Base-by-base conservation (phyloP, 1,140 invertebrate species). In the Drosophila funebris region DNA sequence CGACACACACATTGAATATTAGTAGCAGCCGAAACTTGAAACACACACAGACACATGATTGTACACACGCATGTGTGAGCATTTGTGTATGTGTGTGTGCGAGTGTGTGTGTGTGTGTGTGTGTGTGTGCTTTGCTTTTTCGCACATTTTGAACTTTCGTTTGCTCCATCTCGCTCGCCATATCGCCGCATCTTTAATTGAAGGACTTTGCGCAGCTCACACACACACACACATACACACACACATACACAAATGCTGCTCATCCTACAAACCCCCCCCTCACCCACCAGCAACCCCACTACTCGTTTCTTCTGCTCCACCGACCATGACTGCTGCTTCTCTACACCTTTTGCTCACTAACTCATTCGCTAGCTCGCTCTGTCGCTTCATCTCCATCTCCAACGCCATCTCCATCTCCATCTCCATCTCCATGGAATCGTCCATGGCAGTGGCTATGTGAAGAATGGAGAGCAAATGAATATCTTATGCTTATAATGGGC, bases 391-490 rank as follows among this genome's bases (percentile, higher is more conserved):
- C 18, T 27, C 20, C 44, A 29, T 14, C 44, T 27, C n/a, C 22
- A 16, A 2, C 37, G 1, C 13, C 37, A 27, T 7, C 9, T 2
- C 43, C 43, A 22, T 14, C 44, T 7, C 22, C 22, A n/a, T n/a
- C 20, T 22, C 3, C 29, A 13, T 58, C 70, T 66, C 27, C 68
- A 29, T 62, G 20, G 31, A 31, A 36, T 41, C 22, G 60, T 62
- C 81, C 82, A 87, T 78, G 78, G 60, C 79, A 78, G 71, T 83
- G 79, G 79, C 79, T 82, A 82, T 82, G 79, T 83, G 79, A 82
- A 83, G 79, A 83, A 83, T 83, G 79, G 73, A 78, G 79, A 83
- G 79, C 82, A 85, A 85, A 85, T 85, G 82, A 85, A 85, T 85
- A 85, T 87, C 82, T 81, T 74, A 75, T 85, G 81, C 82, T 85